phyloP scores from a whole-genome alignment of 2,113 vertebrate species.

The Cariama cristata region DNA sequence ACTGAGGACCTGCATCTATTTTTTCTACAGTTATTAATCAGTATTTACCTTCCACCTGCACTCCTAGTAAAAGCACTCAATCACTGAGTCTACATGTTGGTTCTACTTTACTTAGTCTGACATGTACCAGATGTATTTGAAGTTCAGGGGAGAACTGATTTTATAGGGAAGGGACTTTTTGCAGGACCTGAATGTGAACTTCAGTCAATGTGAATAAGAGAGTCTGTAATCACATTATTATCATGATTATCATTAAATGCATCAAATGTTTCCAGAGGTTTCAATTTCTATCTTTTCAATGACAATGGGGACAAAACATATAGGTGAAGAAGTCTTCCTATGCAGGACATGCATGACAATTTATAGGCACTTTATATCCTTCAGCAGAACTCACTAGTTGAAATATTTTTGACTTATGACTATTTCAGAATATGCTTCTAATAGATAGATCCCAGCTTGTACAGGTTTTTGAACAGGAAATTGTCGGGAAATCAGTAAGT shows the following conservation, averaged over 20 bases:
- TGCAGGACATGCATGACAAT: neutral
- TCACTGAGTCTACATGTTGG: neutral
- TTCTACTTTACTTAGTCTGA: neutral
- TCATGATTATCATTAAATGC: neutral
- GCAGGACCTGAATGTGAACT: neutral
- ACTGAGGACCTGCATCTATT: neutral
- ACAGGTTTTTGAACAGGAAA: neutral
- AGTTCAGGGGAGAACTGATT: neutral
- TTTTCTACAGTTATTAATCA: neutral
- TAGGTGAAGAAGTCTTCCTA: neutral
- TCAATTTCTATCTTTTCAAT: neutral
- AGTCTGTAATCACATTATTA: neutral
- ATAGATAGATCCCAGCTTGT: neutral
- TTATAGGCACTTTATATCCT: neutral
- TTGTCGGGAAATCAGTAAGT: neutral
- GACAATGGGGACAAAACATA: neutral
- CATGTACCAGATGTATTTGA: neutral
- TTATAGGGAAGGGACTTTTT: neutral
- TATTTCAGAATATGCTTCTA: neutral
- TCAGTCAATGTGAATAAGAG: neutral
- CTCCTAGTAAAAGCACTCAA: neutral
- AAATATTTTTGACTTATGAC: neutral
- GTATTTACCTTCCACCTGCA: neutral
- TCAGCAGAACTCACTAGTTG: neutral
- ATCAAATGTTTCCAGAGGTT: neutral